Conservation (phyloP, 2,888 invertebrate genomes). For the Tetropium fuscum region DNA sequence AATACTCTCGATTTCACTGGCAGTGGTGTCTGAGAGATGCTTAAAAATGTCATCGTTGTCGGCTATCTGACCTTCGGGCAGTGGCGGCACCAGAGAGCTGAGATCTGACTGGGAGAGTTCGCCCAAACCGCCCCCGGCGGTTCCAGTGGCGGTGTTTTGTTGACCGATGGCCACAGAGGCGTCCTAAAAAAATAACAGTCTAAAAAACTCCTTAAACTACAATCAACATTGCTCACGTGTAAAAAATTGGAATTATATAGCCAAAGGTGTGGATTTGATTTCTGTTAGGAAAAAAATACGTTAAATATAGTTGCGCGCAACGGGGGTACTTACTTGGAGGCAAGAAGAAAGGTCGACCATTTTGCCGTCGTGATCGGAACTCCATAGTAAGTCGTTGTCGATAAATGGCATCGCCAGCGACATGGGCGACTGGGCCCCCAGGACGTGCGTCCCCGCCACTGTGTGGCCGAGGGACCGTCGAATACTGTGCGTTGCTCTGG, state of each 20-base stretch:
- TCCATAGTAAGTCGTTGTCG: constrained; percentile 95
- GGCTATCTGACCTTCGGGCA: constrained; percentile 65
- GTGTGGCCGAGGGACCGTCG: constrained; percentile 63
- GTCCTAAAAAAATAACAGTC: constrained; percentile 64
- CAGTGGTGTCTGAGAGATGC: constrained; percentile 84
- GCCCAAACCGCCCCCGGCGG: constrained; percentile 65
- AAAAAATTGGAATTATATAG: too few relatives aligned
- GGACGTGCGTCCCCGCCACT: constrained; percentile 76
- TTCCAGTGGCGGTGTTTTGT: constrained; percentile 66
- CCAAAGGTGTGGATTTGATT: too few relatives aligned
- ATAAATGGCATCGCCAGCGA: constrained; percentile 94
- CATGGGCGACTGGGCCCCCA: constrained; percentile 69
- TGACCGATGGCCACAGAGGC: constrained; percentile 71
- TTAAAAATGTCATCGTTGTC: constrained; percentile 86
- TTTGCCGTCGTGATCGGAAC: constrained; percentile 94
- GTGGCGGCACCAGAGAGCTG: constrained; percentile 75
- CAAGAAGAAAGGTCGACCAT: constrained; percentile 93
- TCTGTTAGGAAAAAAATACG: too few relatives aligned
- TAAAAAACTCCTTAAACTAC: too few relatives aligned
- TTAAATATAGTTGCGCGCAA: too few relatives aligned
- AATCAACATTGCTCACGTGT: too few relatives aligned
- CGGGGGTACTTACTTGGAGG: constrained; percentile 76
- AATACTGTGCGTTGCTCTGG: constrained; percentile 14
- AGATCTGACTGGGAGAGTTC: constrained; percentile 80
- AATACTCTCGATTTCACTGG: constrained; percentile 88